phyloP scores from a whole-genome alignment of 2,888 invertebrate species.

The Alviniconcha strummeri region DNA sequence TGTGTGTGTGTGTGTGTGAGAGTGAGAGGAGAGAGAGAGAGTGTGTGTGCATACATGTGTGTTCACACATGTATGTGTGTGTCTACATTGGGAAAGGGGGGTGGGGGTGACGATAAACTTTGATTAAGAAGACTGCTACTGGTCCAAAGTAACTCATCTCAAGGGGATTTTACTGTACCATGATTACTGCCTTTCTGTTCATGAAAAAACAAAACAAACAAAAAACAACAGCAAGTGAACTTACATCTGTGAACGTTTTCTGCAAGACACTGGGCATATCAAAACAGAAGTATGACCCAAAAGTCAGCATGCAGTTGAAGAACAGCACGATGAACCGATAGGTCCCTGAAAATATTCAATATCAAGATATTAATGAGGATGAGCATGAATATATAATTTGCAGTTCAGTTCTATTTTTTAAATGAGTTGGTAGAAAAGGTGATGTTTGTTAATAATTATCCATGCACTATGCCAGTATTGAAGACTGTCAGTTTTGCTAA shows the following conservation, averaged over 20 bases:
- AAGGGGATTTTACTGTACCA: too few species aligned
- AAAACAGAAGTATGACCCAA: slow-evolving; percentile 75
- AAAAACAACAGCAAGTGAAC: not conserved
- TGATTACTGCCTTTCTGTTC: too few species aligned
- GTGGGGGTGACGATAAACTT: too few species aligned
- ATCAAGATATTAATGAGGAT: not conserved
- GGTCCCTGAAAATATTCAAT: slow-evolving; percentile 50
- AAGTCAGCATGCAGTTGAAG: slow-evolving; percentile 74
- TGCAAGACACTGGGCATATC: slow-evolving; percentile 75
- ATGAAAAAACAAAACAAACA: too few species aligned
- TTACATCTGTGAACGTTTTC: slow-evolving; percentile 67
- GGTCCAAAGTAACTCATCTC: too few species aligned
- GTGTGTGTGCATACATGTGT: too few species aligned
- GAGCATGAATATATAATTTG: not conserved
- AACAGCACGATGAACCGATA: slow-evolving; percentile 71
- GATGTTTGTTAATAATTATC: not conserved
- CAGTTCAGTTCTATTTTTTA: not conserved
- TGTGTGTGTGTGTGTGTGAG: too few species aligned
- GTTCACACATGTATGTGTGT: too few species aligned
- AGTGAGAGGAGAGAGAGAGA: too few species aligned
- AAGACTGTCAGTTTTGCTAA: not conserved
- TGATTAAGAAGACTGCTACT: too few species aligned
- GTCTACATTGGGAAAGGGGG: too few species aligned
- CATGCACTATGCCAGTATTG: too few species aligned
- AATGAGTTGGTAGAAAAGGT: not conserved